Percentiles rank a stretch among this genome's conserved stretches.
These are phyloP conservation scores for Antechinus flavipes DNA, from an alignment of 2,113 vertebrate genomes.

Conservation along the genomic window DNA sequence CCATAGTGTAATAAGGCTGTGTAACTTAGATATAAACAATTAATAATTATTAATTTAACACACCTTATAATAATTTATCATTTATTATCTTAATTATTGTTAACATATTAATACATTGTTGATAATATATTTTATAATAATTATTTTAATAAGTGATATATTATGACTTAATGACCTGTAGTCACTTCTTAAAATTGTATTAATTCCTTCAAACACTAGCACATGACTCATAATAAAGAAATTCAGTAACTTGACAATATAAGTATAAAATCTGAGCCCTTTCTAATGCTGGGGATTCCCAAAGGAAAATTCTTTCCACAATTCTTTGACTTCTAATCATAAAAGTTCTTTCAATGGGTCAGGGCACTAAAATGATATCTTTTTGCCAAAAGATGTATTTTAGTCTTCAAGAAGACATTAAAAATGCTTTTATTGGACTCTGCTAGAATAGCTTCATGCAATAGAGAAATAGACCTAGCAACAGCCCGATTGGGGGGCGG, in stretches of 20 bases:
- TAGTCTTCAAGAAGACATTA: constrained; percentile 24
- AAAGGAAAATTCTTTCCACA: neutral
- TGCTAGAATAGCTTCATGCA: constrained; percentile 5
- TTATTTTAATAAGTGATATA: neutral
- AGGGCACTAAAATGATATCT: neutral
- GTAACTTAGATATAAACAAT: neutral
- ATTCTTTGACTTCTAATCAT: constrained; percentile 40
- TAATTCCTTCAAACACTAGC: constrained; percentile 55
- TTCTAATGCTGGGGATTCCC: constrained; percentile 30
- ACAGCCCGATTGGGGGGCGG: neutral
- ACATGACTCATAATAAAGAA: constrained; percentile 12
- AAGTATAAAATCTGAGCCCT: constrained; percentile 30
- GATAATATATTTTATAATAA: neutral
- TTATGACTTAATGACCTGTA: neutral
- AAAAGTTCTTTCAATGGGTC: neutral
- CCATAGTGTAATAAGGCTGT: no score
- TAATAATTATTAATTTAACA: neutral
- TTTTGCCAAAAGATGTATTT: constrained; percentile 1
- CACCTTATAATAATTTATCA: no score
- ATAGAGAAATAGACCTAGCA: neutral
- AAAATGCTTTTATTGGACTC: neutral
- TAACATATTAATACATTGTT: no score
- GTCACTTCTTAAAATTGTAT: constrained; percentile 58
- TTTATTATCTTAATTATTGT: no score
- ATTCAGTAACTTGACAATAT: neutral